These are phyloP conservation scores for Bombyx mori DNA, from an alignment of 1,140 invertebrate species.

Conservation along the genomic window DNA sequence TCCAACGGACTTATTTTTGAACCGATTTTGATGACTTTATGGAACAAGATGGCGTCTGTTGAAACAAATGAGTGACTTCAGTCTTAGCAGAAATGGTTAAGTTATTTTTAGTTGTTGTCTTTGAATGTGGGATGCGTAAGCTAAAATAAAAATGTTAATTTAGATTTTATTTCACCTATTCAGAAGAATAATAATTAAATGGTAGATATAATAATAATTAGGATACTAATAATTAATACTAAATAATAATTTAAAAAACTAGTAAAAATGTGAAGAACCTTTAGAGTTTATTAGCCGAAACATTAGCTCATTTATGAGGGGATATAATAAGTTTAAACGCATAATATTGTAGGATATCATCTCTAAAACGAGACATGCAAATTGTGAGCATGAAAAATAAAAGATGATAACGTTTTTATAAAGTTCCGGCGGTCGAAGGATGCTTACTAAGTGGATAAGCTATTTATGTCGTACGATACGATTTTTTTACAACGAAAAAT, in stretches of 20 bases:
- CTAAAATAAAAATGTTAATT: too few relatives aligned
- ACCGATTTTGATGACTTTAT: too few relatives aligned
- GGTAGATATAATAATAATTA: too few relatives aligned
- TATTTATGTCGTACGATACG: constrained; percentile 26
- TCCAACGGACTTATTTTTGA: too few relatives aligned
- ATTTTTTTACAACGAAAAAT: too few relatives aligned
- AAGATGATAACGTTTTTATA: constrained; percentile 62
- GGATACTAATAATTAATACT: background rate
- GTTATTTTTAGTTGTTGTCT: too few relatives aligned
- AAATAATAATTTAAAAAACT: background rate
- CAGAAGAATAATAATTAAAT: too few relatives aligned
- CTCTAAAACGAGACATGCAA: constrained; percentile 62
- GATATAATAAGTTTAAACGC: constrained; percentile 50
- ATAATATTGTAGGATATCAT: constrained; percentile 61
- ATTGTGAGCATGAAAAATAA: constrained; percentile 61
- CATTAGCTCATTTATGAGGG: constrained; percentile 32
- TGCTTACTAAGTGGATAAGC: background rate
- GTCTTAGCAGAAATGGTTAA: too few relatives aligned
- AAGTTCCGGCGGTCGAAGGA: constrained; percentile 24
- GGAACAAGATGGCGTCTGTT: too few relatives aligned
- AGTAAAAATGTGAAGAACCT: constrained; percentile 10
- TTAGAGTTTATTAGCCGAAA: constrained; percentile 42
- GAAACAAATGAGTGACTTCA: too few relatives aligned
- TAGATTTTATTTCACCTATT: too few relatives aligned
- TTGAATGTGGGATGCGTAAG: too few relatives aligned